Base-by-base conservation (phyloP, 2,888 invertebrate species). In the Dyspetes luteomarginatus region DNA sequence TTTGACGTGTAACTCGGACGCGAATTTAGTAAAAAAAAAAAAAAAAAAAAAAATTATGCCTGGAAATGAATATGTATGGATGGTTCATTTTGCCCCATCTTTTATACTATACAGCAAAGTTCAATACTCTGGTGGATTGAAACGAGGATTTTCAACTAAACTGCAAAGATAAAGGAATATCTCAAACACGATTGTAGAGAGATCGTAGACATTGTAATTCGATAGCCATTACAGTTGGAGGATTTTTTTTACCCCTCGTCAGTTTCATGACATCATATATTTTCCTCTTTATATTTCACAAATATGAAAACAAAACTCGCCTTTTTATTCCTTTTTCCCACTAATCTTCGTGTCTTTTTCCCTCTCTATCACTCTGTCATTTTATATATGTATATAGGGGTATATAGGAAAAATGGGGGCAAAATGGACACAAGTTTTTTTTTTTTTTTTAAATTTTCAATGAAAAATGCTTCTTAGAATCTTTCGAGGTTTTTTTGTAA, bases 181-280 rank as follows among this genome's bases (percentile, higher is more conserved):
- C n/a, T n/a, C n/a, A n/a, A n/a, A n/a, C n/a, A n/a, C n/a, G n/a
- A n/a, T n/a, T n/a, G n/a, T n/a, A n/a, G n/a, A 60, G 15, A 17
- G 56, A 22, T 60, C 17, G 48, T 62, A 15, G 75, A 78, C 79
- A 81, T 80, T 64, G 82, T 75, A 83, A 85, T 84, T 83, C 73
- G 82, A 82, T 74, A 52, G 60, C 48, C 77, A 79, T 83, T 81
- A n/a, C n/a, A 81, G 56, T 68, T 69, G 22, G n/a, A 60, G 43
- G 26, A 36, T 52, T 67, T n/a, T n/a, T n/a, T n/a, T 71, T 74
- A 68, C 55, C 45, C 71, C 48, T 76, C 52, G 62, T 71, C 48
- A 26, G 45, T 12, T 30, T 22, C 58, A 22, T 48, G 30, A 71
- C 22, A 30, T 45, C 58, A 41, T 58, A 77, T 83, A 82, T 83